Conservation (phyloP, 2,797 vertebrate species). For the Lepilemur septentrionalis region DNA sequence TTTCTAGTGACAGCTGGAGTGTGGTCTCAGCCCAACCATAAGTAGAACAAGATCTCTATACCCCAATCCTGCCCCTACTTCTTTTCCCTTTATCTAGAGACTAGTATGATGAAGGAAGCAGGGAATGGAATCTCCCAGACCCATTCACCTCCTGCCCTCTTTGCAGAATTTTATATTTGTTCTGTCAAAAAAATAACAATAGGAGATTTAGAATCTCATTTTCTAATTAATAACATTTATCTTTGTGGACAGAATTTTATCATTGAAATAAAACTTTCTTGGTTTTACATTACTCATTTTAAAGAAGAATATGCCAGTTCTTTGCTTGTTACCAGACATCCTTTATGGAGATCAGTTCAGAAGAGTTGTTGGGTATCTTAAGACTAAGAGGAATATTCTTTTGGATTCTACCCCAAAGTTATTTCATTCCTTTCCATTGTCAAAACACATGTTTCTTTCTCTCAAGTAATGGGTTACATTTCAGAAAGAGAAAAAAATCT, state of each 20-base stretch:
- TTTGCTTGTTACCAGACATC: neutral
- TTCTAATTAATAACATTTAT: conserved; percentile 81
- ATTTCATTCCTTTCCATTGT: conserved; percentile 67
- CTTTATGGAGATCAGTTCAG: conserved; percentile 48
- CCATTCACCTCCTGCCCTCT: conserved; percentile 53
- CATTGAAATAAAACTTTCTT: conserved; percentile 76
- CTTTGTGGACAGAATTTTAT: conserved; percentile 76
- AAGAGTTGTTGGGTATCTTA: conserved; percentile 63
- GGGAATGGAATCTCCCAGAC: conserved; percentile 21
- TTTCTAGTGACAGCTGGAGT: neutral
- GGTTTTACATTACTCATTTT: conserved; percentile 67
- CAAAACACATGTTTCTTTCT: conserved; percentile 61
- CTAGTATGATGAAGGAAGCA: conserved; percentile 31
- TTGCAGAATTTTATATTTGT: conserved; percentile 75
- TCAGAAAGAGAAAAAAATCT: conserved; percentile 68
- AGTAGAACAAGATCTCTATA: neutral
- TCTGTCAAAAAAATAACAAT: conserved; percentile 77
- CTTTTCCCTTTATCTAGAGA: conserved; percentile 52
- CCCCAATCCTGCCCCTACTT: conserved; percentile 13
- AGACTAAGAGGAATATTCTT: conserved; percentile 72
- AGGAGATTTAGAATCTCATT: conserved; percentile 78
- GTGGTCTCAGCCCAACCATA: neutral
- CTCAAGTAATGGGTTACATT: conserved; percentile 74
- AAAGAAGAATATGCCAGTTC: conserved; percentile 66
- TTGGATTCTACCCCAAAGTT: conserved; percentile 28